phyloP scores from a whole-genome alignment of 2,888 invertebrate species.

The Chrysotoxum bicinctum region DNA sequence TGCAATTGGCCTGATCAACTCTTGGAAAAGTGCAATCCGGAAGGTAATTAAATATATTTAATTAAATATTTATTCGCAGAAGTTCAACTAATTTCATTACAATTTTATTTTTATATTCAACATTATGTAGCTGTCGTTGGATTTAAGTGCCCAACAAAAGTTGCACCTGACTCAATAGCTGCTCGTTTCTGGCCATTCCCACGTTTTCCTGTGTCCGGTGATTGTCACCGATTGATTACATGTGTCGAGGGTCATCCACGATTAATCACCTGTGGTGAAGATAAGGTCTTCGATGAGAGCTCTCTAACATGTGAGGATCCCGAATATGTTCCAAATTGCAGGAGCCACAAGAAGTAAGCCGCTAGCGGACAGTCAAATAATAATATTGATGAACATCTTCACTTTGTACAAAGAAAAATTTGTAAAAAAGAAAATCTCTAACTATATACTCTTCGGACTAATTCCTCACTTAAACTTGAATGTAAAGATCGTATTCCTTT shows the following conservation, averaged over 20 bases:
- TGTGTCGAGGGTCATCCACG: constrained; percentile 95
- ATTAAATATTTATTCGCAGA: not conserved
- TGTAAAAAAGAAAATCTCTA: constrained; percentile 7
- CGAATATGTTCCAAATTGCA: constrained; percentile 79
- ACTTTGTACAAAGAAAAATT: constrained; percentile 53
- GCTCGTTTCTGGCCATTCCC: constrained; percentile 97
- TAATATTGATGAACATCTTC: constrained; percentile 33
- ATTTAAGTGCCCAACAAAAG: constrained; percentile 94
- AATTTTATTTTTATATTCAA: constrained; percentile 27
- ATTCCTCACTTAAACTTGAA: constrained; percentile 25
- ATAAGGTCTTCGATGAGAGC: constrained; percentile 92
- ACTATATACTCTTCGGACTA: constrained; percentile 23
- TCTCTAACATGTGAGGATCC: constrained; percentile 90
- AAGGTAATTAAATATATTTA: constrained; percentile 83
- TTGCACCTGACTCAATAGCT: constrained; percentile 89
- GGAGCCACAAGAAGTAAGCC: constrained; percentile 77
- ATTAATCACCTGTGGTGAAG: constrained; percentile 93
- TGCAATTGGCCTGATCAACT: constrained; percentile 98
- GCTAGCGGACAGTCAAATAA: constrained; percentile 3
- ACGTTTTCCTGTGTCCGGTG: constrained; percentile 93
- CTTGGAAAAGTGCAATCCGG: constrained; percentile 93
- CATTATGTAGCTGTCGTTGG: constrained; percentile 93
- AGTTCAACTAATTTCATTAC: constrained; percentile 73
- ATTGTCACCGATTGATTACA: constrained; percentile 93
- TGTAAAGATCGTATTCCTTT: constrained; percentile 31